Base-by-base conservation (phyloP, 2,888 invertebrate genomes). In the Hartigia nigra region DNA sequence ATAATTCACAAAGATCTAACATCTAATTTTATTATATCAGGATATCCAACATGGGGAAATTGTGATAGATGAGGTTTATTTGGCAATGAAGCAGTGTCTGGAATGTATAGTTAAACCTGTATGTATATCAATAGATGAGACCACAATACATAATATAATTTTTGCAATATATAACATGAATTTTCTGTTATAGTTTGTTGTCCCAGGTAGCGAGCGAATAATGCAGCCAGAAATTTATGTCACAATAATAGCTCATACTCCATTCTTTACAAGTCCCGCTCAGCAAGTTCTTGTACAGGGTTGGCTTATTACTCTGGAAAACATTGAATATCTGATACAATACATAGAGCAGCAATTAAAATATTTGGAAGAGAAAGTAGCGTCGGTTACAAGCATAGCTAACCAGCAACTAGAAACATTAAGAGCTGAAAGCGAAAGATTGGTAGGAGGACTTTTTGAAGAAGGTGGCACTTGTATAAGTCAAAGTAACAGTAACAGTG, bases 211-310 rank as follows among this genome's bases (percentile, higher is more conserved):
- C 87, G 87, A 91, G 77, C 88, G 93, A 76, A 87, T 93, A 77
- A 94, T 95, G 90, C 92, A 93, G 81, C 96, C 96, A 75, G 94
- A 94, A 85, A 93, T 96, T 80, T 95, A 94, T 91, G 92, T 96
- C 75, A 95, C 96, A 82, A 95, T 96, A 86, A 95, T 96, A 89
- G 96, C 95, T 11, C 95, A 96, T 91, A 95, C 95, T 23, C 96
- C 96, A 77, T 95, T 96, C 91, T 94, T 95, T 86, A 93, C 94
- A 82, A 95, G 94, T 85, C 94, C 94, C 37, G 94, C 95, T 34
- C 95, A 96, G 89, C 95, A 96, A 93, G 95, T 95, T 76, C 91
- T 96, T 85, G 93, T 95, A 39, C 95, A 96, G 91, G 96, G 96
- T 75, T 94, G 95, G 91, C 92, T 94, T 81, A 92, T 96, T 78